Evolutionary conservation across 2,113 vertebrate species (phyloP), one percentile per base, ranked within the genome.

Genomic region (Columba janthina): DNA sequence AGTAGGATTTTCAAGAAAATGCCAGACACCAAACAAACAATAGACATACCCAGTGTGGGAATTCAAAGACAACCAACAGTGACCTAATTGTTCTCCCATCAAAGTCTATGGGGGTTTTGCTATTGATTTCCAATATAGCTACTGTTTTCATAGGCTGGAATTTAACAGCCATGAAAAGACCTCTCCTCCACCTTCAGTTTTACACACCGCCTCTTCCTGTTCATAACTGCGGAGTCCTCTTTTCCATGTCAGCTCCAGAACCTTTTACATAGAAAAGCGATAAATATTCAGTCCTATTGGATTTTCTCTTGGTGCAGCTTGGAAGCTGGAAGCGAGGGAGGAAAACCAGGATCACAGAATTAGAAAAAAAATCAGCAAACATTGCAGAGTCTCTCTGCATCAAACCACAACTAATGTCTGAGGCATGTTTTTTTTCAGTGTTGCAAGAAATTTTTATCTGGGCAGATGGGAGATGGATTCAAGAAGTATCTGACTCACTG

Each of bases 121-220:
- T 82, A 94, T 85, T 88, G 91, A 91, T 95, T 95, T 95, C 89
- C 93, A 82, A 88, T 85, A 72, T 4, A 75, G 54, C 57, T 91
- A 53, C 66, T 0, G 0, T 72, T 89, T 87, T 81, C 79, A 82
- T 11, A 85, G 46, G 46, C 28, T 88, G 61, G 53, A 88, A 85
- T 72, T 87, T 79, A 89, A 58, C n/a, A 69, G 48, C 1, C 0
- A 28, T 73, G 62, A 64, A 64, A 80, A 77, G 83, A 86, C 56
- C 62, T 93, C 71, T 88, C 42, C n/a, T 92, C 75, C 65, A 84
- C 86, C 77, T 94, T 95, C 77, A 69, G 31, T 81, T 94, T 87
- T 74, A 86, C 51, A 58, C n/a, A 70, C 24, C 65, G 36, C 26
- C 40, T 91, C 38, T 79, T 82, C 70, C 50, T 66, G 25, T 66